Base-by-base conservation (phyloP, 2,113 vertebrate species). In the Plotosus lineatus region DNA sequence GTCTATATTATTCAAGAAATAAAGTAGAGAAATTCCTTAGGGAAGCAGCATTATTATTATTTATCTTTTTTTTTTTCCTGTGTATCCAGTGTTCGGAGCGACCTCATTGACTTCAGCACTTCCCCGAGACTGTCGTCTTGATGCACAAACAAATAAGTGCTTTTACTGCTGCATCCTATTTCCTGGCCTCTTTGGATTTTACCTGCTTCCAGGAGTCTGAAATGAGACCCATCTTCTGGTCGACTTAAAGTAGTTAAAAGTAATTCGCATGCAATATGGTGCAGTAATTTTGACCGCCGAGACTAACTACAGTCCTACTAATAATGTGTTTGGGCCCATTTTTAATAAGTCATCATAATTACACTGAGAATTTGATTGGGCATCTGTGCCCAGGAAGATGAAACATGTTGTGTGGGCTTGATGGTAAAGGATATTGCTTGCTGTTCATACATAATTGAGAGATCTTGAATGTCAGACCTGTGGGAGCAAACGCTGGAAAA, bases 391-490 rank as follows among this genome's bases (percentile, higher is more conserved):
- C 89, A 90, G 91, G 91, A 92, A 94, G 92, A 93, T 93, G 91
- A 93, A 93, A 93, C 93, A 93, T 92, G 91, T 92, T 93, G 89
- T 91, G 91, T 91, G 92, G 91, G 91, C 90, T 89, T 93, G 92
- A 92, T 92, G 90, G 92, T 92, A 92, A 93, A 92, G 92, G 92
- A 94, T 94, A 94, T 94, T 94, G 91, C 92, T 92, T 92, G 91
- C 90, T 88, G 92, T 93, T 93, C 92, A 94, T 94, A 92, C 92
- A 94, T 94, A 94, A 94, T 94, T 94, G 92, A 94, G 92, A 89
- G 90, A 92, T 94, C 90, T 91, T 94, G 92, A 94, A 94, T 93
- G 93, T 94, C 93, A 94, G 92, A 92, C 90, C 91, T 91, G 92
- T 91, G 92, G 92, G 93, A 94, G 91, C 90, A 92, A 92, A 93